Conservation (phyloP, 1,140 invertebrate species). For the Hypothenemus hampei region DNA sequence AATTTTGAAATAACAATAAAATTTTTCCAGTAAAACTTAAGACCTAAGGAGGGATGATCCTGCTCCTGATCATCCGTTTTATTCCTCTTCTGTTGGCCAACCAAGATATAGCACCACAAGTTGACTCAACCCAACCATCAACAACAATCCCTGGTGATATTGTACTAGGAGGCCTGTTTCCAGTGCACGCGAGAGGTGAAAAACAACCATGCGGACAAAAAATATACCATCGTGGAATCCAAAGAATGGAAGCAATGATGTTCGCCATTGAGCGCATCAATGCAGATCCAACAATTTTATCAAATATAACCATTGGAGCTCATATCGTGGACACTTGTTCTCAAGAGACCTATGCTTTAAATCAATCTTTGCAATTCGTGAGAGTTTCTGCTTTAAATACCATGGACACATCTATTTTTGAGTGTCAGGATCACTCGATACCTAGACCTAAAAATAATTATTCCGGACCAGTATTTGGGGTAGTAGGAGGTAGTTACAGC, state of each 20-base stretch:
- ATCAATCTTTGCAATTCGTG: slow-evolving; percentile 78
- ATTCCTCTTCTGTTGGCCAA: slow-evolving; percentile 26
- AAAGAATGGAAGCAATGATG: slow-evolving; percentile 80
- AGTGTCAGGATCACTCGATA: slow-evolving; percentile 56
- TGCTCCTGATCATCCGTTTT: slow-evolving; percentile 12
- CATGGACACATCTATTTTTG: slow-evolving; percentile 58
- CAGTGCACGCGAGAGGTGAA: slow-evolving; percentile 65
- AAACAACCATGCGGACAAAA: slow-evolving; percentile 62
- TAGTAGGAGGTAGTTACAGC: slow-evolving; percentile 65
- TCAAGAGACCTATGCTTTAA: slow-evolving; percentile 73
- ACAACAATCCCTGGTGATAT: slow-evolving; percentile 59
- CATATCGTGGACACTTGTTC: slow-evolving; percentile 78
- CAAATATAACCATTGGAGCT: slow-evolving; percentile 64
- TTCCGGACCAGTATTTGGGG: slow-evolving; percentile 58
- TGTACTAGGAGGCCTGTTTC: slow-evolving; percentile 72
- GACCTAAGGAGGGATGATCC: too few species aligned
- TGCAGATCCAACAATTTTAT: slow-evolving; percentile 54
- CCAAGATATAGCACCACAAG: slow-evolving; percentile 9
- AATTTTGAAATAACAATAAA: too few species aligned
- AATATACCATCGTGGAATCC: slow-evolving; percentile 72
- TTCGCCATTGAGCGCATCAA: slow-evolving; percentile 76
- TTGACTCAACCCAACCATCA: slow-evolving; percentile 30
- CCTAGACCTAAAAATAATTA: slow-evolving; percentile 54
- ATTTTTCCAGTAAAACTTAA: slow-evolving; percentile 11
- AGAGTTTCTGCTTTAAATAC: slow-evolving; percentile 58